Percentiles rank a stretch among this genome's conserved stretches.
Evolutionary conservation across 2,888 invertebrate species (phyloP).

Genomic region (Xestia rhomboidea): DNA sequence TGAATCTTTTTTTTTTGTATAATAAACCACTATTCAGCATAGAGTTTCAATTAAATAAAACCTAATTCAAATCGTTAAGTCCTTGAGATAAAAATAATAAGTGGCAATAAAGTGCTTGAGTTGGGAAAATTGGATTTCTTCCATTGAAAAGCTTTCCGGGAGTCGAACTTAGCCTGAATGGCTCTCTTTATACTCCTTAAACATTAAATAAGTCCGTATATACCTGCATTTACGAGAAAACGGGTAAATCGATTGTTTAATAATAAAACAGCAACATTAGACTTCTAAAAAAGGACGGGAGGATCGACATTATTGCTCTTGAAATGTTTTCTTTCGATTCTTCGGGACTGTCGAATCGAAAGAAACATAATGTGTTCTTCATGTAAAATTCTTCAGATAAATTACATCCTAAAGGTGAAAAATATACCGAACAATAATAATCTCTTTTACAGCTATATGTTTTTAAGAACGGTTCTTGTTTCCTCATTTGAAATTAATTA

Average conservation of each 20-base stretch:
- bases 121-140: slow-evolving; percentile 67
- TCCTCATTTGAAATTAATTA: slow-evolving; percentile 1
- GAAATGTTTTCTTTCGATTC: background rate
- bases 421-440: background rate
- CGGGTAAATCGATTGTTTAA: slow-evolving; percentile 34
- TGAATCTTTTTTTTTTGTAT: background rate
- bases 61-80: background rate
- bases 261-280: slow-evolving; percentile 21
- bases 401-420: background rate
- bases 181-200: slow-evolving; percentile 45
- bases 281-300: background rate
- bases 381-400: background rate
- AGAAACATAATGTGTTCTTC: background rate
- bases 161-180: slow-evolving; percentile 48
- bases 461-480: background rate
- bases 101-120: slow-evolving; percentile 52
- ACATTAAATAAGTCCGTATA: slow-evolving; percentile 27
- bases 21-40: background rate
- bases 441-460: background rate
- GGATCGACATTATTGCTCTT: background rate
- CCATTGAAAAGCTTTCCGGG: slow-evolving; percentile 50
- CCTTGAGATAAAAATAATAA: slow-evolving; percentile 21
- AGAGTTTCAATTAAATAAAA: background rate
- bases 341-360: background rate
- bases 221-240: slow-evolving; percentile 10